Percentiles rank a stretch among this genome's conserved stretches.
Conservation (phyloP, 2,113 vertebrate species). For the Physeter macrocephalus region DNA sequence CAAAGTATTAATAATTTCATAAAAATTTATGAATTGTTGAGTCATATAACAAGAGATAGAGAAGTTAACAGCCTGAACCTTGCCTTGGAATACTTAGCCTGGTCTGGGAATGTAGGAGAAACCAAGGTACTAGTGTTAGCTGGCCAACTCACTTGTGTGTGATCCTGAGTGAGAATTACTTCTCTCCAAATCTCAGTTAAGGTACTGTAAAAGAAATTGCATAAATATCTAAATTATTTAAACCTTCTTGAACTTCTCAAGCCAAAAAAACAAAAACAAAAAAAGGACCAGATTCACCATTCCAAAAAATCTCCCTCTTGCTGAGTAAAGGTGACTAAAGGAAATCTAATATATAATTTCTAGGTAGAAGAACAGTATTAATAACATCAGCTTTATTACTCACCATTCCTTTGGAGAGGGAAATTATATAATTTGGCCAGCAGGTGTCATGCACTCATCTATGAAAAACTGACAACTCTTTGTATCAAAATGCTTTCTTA, state of each 20-base stretch:
- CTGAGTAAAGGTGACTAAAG: neutral
- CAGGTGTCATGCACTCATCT: slow-evolving; percentile 24
- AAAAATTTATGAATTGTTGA: neutral
- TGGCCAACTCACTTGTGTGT: no score
- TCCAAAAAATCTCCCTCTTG: neutral
- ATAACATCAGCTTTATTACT: neutral
- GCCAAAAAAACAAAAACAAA: neutral
- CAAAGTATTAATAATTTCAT: neutral
- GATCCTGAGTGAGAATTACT: neutral
- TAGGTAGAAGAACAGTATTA: neutral
- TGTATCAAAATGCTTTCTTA: neutral
- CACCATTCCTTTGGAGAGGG: neutral
- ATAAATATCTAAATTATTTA: neutral
- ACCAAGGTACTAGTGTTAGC: neutral
- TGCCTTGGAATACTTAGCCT: neutral
- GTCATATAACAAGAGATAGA: neutral
- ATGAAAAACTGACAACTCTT: neutral
- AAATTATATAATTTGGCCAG: slow-evolving; percentile 23
- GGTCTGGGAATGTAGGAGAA: neutral
- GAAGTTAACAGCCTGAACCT: neutral
- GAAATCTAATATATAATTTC: neutral
- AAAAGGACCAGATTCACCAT: neutral
- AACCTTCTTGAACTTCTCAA: neutral
- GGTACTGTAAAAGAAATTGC: neutral
- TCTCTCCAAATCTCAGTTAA: neutral